phyloP scores from a whole-genome alignment of 2,113 vertebrate genomes.

The Laterallus jamaicensis region DNA sequence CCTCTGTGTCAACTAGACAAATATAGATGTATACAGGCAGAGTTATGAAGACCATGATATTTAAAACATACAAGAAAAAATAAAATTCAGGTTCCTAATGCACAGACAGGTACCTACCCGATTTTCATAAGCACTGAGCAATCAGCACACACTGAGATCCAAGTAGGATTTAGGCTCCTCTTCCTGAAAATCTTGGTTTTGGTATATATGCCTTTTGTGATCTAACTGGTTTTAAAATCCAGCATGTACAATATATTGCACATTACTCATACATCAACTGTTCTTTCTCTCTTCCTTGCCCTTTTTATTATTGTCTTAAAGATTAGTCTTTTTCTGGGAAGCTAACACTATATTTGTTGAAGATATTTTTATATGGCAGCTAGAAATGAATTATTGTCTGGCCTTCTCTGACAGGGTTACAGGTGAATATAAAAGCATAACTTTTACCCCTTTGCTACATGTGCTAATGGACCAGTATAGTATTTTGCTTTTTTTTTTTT shows the following conservation, averaged over 20 bases:
- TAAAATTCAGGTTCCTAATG: neutral
- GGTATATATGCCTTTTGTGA: neutral
- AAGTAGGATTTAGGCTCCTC: neutral
- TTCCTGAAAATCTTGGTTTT: neutral
- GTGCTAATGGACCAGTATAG: neutral
- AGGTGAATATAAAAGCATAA: neutral
- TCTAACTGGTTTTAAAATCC: neutral
- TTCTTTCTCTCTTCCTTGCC: neutral
- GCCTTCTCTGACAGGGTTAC: neutral
- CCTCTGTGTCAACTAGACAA: neutral
- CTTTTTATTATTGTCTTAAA: conserved; percentile 22
- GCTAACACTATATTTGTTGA: neutral
- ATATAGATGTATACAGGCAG: neutral
- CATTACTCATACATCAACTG: neutral
- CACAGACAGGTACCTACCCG: neutral
- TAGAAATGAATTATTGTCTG: conserved; percentile 9
- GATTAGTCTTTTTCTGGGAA: conserved; percentile 24
- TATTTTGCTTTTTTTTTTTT: neutral
- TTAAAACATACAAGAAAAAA: neutral
- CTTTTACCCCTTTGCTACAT: neutral
- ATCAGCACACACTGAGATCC: neutral
- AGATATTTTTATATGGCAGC: conserved; percentile 5
- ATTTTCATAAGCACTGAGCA: neutral
- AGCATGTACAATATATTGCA: neutral
- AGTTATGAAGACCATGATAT: neutral